Base-by-base conservation (phyloP, 2,113 vertebrate species). In the human region DNA sequence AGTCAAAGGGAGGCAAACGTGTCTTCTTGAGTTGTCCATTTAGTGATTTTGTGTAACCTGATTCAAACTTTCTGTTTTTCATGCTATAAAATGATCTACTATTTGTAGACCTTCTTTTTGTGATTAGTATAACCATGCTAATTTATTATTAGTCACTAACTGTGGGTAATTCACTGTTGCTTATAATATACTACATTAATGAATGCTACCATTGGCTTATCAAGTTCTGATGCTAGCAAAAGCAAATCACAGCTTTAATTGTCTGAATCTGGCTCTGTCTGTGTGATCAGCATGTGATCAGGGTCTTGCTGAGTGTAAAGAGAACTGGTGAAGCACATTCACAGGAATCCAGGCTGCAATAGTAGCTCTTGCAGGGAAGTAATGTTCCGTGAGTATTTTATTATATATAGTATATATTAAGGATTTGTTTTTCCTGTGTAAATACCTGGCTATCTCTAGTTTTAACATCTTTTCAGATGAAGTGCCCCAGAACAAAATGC, bases 171-270 rank as follows among this genome's bases (percentile, higher is more conserved):
- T 98, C 88, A 90, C 93, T 73, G 64, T 92, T 94, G 81, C 88
- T 97, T 98, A 96, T 98, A 98, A 98, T 98, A 98, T 97, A 96
- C 97, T 88, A 96, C 97, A 96, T 98, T 98, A 98, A 93, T 84
- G 89, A 90, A 88, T 85, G 59, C 64, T 96, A 84, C 90, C 90
- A 93, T 96, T 95, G 88, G 97, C 94, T 97, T 96, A 95, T 81
- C 90, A 66, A 92, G 94, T 96, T 97, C 93, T 90, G 83, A 86
- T 91, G 73, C 94, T n/a, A 96, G 72, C 17, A 61, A 92, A 97
- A 97, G 95, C 94, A 98, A 97, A 98, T 98, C 95, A 97, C 1
- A 1, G 66, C 48, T 87, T 96, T 98, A 98, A 98, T 96, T 97
- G 94, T 95, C 97, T 96, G 97, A 93, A 89, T 96, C 97, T 96